phyloP scores from a whole-genome alignment of 2,113 vertebrate species.

The Cavia porcellus region DNA sequence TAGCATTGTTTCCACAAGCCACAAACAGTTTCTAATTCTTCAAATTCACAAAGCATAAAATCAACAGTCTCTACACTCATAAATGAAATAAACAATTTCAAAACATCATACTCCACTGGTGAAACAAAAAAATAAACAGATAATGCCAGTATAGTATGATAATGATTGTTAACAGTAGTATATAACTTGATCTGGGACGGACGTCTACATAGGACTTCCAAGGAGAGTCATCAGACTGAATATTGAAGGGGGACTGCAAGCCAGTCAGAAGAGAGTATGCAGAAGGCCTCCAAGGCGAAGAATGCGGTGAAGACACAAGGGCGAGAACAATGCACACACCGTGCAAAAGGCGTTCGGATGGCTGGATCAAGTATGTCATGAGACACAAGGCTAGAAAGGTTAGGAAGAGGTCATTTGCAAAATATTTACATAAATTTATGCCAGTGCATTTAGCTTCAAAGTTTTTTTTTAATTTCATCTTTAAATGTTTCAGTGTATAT shows the following conservation, averaged over 20 bases:
- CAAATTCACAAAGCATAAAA: slow-evolving; percentile 5
- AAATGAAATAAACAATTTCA: not conserved
- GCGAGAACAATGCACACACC: too few relatives aligned
- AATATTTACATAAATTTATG: not conserved
- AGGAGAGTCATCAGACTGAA: not conserved
- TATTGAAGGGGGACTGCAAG: not conserved
- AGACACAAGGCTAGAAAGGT: not conserved
- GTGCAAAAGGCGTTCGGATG: not conserved
- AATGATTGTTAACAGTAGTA: not conserved
- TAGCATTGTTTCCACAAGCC: not conserved
- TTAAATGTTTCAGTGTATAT: slow-evolving; percentile 30
- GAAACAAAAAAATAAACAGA: not conserved
- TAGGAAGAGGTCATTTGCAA: not conserved
- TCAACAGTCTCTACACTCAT: not conserved
- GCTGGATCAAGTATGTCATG: not conserved
- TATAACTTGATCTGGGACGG: not conserved
- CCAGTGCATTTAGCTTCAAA: not conserved
- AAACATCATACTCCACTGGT: not conserved
- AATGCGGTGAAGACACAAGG: not conserved
- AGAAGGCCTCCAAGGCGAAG: not conserved
- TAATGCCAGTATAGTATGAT: not conserved
- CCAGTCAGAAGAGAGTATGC: not conserved
- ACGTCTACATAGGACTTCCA: not conserved
- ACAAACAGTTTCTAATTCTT: not conserved
- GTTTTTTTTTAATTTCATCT: not conserved